These are phyloP conservation scores for Tokudaia tokunoshimensis DNA, from an alignment of 2,797 vertebrate species.

Conservation along the genomic window DNA sequence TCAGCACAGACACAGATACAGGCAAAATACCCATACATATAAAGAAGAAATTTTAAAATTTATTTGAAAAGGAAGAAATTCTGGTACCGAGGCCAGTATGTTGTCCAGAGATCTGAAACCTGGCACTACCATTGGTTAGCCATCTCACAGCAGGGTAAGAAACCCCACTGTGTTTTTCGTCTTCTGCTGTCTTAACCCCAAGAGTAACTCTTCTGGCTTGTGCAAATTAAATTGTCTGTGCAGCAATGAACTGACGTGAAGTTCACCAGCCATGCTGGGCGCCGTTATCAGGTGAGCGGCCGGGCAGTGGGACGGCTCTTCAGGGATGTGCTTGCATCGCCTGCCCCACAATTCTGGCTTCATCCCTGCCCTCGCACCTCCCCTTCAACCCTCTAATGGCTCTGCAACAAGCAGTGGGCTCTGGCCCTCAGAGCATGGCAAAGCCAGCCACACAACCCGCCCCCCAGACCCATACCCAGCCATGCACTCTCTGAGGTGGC, in stretches of 20 bases:
- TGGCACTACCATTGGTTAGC: background rate
- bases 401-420: background rate
- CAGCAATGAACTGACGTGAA: background rate
- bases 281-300: background rate
- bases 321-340: background rate
- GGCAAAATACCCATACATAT: background rate
- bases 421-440: background rate
- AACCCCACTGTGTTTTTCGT: background rate
- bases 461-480: background rate
- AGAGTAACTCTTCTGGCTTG: background rate
- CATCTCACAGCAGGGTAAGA: background rate
- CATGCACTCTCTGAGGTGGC: background rate
- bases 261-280: background rate
- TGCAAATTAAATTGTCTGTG: background rate
- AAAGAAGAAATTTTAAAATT: background rate
- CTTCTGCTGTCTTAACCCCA: conserved; percentile 13
- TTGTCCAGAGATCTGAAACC: background rate
- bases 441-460: conserved; percentile 46
- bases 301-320: background rate
- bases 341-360: background rate
- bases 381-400: background rate
- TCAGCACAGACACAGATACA: background rate
- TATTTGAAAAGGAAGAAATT: background rate
- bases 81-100: conserved; percentile 19
- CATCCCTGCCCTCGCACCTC: too few species aligned